Conservation (phyloP, 2,113 vertebrate genomes). For the Picathartes gymnocephalus region DNA sequence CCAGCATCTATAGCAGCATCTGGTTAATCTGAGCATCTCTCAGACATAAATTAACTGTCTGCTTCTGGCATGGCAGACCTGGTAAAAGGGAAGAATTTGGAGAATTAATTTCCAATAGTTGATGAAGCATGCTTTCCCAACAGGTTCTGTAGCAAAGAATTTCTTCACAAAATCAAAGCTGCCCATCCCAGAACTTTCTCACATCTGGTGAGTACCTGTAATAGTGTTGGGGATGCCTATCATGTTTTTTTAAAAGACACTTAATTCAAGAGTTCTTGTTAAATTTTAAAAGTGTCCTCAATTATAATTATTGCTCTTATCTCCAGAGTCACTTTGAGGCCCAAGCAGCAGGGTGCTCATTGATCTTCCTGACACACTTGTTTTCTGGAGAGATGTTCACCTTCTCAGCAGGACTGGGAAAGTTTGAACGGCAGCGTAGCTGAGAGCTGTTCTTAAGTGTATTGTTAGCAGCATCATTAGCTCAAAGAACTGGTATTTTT, state of each 20-base stretch:
- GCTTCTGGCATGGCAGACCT: background rate
- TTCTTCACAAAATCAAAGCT: slow-evolving; percentile 99
- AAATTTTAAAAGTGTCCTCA: slow-evolving; percentile 8
- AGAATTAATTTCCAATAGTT: background rate
- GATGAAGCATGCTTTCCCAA: slow-evolving; percentile 12
- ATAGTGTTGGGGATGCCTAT: background rate
- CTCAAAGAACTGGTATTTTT: background rate
- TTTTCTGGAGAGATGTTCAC: slow-evolving; percentile 29
- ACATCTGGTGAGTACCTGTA: slow-evolving; percentile 86
- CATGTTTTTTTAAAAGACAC: rapidly evolving
- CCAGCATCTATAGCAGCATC: background rate
- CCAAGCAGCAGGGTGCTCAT: background rate
- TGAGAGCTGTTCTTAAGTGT: background rate
- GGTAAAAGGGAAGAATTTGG: background rate
- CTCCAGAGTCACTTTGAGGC: slow-evolving; percentile 25
- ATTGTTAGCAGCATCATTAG: slow-evolving; percentile 25
- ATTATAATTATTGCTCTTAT: slow-evolving; percentile 24
- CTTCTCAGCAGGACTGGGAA: background rate
- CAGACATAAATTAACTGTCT: background rate
- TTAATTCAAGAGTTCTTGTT: slow-evolving; percentile 8
- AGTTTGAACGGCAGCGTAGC: background rate
- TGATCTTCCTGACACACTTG: slow-evolving; percentile 5
- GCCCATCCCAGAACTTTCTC: slow-evolving; percentile 92
- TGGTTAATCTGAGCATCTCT: background rate
- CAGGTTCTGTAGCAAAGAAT: slow-evolving; percentile 92